These are phyloP conservation scores for Protophormia terraenovae DNA, from an alignment of 2,888 invertebrate species.

Conservation along the genomic window DNA sequence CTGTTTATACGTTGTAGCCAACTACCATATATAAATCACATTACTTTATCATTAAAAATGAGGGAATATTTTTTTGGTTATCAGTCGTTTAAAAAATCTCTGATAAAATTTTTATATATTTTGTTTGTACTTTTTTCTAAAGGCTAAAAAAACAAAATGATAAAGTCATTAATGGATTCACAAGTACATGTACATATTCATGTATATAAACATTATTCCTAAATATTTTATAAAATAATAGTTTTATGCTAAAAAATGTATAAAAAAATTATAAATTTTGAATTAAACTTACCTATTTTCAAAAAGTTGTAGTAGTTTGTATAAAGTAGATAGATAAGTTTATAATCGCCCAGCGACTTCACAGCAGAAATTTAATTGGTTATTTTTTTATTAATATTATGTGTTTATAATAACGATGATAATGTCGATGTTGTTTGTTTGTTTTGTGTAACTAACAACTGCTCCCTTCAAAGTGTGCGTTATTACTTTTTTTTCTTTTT, in stretches of 20 bases:
- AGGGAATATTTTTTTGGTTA: neutral
- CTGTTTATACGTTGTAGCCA: neutral
- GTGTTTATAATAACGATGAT: slow-evolving; percentile 17
- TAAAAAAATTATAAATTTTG: neutral
- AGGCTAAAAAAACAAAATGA: neutral
- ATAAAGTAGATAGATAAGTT: slow-evolving; percentile 11
- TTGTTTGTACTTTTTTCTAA: neutral
- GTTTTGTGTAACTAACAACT: slow-evolving; percentile 26
- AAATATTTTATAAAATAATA: neutral
- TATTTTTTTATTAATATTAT: too few species aligned
- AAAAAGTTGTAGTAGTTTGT: slow-evolving; percentile 2
- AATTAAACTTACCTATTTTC: slow-evolving; percentile 47
- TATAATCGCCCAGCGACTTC: slow-evolving; percentile 64
- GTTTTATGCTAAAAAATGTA: neutral
- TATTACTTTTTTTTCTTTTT: slow-evolving; percentile 27
- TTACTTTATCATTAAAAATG: neutral
- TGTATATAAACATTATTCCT: neutral
- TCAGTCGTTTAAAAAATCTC: slow-evolving; percentile 18
- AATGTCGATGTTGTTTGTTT: neutral
- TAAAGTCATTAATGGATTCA: neutral
- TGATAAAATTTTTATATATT: slow-evolving; percentile 5
- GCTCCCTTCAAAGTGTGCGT: neutral
- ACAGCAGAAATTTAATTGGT: slow-evolving; percentile 39
- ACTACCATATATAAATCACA: neutral
- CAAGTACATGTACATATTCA: neutral